Evolutionary conservation across 2,888 invertebrate genomes (phyloP).

Genomic region (Tetragonisca angustula): DNA sequence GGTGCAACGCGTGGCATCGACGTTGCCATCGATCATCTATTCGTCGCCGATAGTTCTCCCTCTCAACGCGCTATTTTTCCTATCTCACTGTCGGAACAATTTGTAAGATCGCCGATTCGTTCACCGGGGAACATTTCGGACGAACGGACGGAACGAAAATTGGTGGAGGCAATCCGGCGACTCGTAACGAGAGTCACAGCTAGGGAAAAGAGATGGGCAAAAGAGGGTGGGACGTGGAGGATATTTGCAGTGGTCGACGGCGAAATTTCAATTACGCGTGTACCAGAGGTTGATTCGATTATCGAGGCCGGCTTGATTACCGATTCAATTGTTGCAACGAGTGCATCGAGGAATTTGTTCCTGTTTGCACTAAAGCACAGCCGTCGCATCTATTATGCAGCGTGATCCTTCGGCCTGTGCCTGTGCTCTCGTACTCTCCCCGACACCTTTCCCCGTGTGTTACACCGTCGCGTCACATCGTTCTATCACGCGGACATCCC

Average conservation of each 20-base stretch:
- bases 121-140: constrained; percentile 22
- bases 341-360: constrained; percentile 73
- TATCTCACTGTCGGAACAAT: constrained; percentile 21
- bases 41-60: neutral
- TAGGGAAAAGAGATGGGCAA: constrained; percentile 27
- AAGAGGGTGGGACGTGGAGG: constrained; percentile 15
- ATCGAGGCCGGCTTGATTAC: constrained; percentile 77
- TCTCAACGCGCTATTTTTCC: neutral
- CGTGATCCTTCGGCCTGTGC: constrained; percentile 37
- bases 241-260: constrained; percentile 75
- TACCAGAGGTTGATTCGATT: constrained; percentile 73
- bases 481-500: constrained; percentile 56
- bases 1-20: constrained; percentile 13
- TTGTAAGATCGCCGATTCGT: constrained; percentile 41
- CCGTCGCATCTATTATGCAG: constrained; percentile 74
- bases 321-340: constrained; percentile 79
- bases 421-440: constrained; percentile 43
- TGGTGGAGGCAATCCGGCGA: constrained; percentile 37
- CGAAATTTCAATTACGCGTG: constrained; percentile 78
- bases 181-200: constrained; percentile 1
- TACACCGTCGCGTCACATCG: constrained; percentile 46
- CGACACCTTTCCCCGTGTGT: constrained; percentile 59
- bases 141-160: constrained; percentile 20
- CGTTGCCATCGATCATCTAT: constrained; percentile 44
- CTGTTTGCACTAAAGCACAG: constrained; percentile 70